Conservation (phyloP, 2,797 vertebrate species). For the Muraenolepis orangiensis region DNA sequence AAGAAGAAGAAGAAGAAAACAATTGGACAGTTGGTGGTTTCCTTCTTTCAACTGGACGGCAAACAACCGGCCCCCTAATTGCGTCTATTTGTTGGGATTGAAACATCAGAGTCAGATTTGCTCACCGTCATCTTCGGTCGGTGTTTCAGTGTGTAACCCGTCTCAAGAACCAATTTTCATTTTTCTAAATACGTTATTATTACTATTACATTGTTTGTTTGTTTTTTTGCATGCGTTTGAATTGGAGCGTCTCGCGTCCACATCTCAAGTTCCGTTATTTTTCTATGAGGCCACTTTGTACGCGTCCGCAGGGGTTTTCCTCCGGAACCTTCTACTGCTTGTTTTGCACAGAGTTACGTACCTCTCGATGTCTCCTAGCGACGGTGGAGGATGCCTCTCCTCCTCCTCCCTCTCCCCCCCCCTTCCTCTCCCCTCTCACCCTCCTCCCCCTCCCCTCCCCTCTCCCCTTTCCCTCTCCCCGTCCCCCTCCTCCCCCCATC, state of each 20-base stretch:
- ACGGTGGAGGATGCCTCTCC: conserved; percentile 17
- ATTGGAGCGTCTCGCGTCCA: conserved; percentile 18
- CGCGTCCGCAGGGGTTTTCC: conserved; percentile 43
- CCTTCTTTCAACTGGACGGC: conserved; percentile 26
- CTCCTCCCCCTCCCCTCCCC: not conserved
- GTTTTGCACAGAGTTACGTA: conserved; percentile 65
- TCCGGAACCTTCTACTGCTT: conserved; percentile 52
- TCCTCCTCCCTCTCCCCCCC: not conserved
- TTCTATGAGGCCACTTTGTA: conserved; percentile 35
- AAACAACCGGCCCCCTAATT: conserved; percentile 29
- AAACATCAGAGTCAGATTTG: conserved; percentile 45
- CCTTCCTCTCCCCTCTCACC: too few relatives aligned
- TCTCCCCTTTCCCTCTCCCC: too few relatives aligned
- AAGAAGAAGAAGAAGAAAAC: not conserved
- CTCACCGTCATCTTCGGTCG: conserved; percentile 30
- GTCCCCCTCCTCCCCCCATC: too few relatives aligned
- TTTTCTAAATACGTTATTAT: conserved; percentile 15
- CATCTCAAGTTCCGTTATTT: conserved; percentile 30
- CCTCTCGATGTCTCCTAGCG: conserved; percentile 52
- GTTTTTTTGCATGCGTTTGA: conserved; percentile 24
- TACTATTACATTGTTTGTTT: too few relatives aligned
- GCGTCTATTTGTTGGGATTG: conserved; percentile 34
- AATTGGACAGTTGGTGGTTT: conserved; percentile 20
- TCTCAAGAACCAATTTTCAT: not conserved
- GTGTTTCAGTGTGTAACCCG: not conserved